Evolutionary conservation across 2,888 invertebrate genomes (phyloP).

Genomic region (Choristoneura rosaceana): DNA sequence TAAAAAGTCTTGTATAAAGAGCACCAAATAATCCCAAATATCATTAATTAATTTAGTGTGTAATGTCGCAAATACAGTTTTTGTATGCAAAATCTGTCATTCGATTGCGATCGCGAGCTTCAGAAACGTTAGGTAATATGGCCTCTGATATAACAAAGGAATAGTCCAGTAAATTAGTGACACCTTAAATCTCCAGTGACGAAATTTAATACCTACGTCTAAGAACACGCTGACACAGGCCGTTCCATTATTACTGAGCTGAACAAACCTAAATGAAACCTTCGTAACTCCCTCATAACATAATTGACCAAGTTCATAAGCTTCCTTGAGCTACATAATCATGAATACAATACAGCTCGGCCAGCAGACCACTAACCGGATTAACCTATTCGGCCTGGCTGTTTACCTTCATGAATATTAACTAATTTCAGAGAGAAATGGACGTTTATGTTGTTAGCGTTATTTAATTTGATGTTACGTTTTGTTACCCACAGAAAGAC

Average conservation of each 20-base stretch:
- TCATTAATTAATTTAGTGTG: too few relatives aligned
- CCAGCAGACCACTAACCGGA: slow-evolving; percentile 4
- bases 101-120: too few relatives aligned
- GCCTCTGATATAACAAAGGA: too few relatives aligned
- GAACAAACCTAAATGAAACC: slow-evolving; percentile 20
- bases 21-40: too few relatives aligned
- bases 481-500: too few relatives aligned
- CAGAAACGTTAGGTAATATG: too few relatives aligned
- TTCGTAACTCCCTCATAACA: slow-evolving; percentile 22
- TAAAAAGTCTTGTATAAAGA: too few relatives aligned
- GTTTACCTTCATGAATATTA: slow-evolving; percentile 27
- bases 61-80: too few relatives aligned
- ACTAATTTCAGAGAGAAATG: slow-evolving; percentile 5
- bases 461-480: not conserved
- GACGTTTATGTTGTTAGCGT: slow-evolving; percentile 10
- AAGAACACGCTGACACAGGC: not conserved
- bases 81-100: too few relatives aligned
- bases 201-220: not conserved
- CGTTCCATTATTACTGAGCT: not conserved
- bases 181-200: not conserved
- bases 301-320: slow-evolving; percentile 33
- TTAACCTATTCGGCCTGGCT: slow-evolving; percentile 25
- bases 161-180: too few relatives aligned
- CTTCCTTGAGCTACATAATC: slow-evolving; percentile 31
- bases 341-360: slow-evolving; percentile 22